Evolutionary conservation across 2,888 invertebrate species (phyloP).

Genomic region (Galeopsomyia nigrocyanea): DNA sequence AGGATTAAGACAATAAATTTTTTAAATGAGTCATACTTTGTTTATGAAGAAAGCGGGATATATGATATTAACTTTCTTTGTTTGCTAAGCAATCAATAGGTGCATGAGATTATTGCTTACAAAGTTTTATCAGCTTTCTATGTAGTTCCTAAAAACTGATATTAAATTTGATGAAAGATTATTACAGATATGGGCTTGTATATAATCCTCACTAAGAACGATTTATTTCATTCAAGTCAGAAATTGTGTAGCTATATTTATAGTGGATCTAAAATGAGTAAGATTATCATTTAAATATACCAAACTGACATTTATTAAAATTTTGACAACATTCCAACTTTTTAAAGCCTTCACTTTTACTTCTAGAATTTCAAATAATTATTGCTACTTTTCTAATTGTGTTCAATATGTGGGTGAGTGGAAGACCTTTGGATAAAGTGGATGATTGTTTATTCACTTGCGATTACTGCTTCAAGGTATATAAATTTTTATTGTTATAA

Average conservation of each 20-base stretch:
- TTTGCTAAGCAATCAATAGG: conserved; percentile 5
- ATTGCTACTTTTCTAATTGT: conserved; percentile 10
- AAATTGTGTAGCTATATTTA: background rate
- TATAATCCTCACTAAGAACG: conserved; percentile 29
- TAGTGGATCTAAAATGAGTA: conserved; percentile 23
- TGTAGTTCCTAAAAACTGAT: background rate
- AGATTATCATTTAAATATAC: conserved; percentile 8
- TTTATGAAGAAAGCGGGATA: too few species aligned
- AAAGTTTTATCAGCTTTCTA: conserved; percentile 17
- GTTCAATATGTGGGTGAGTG: conserved; percentile 6
- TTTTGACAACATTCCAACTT: background rate
- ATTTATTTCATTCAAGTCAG: background rate
- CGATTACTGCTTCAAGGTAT: conserved; percentile 32
- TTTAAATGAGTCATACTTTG: too few species aligned
- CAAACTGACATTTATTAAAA: background rate
- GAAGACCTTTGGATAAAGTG: conserved; percentile 19
- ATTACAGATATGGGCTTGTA: conserved; percentile 7
- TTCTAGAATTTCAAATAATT: conserved; percentile 16
- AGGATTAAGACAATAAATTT: too few species aligned
- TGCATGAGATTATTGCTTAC: background rate
- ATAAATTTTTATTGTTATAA: conserved; percentile 36
- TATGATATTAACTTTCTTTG: background rate
- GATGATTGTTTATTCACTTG: conserved; percentile 31
- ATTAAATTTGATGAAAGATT: conserved; percentile 31
- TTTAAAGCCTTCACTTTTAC: background rate